Evolutionary conservation across 2,113 vertebrate genomes (phyloP), one percentile per base, ranked within the genome.

Genomic region (Rhodinocichla rosea): DNA sequence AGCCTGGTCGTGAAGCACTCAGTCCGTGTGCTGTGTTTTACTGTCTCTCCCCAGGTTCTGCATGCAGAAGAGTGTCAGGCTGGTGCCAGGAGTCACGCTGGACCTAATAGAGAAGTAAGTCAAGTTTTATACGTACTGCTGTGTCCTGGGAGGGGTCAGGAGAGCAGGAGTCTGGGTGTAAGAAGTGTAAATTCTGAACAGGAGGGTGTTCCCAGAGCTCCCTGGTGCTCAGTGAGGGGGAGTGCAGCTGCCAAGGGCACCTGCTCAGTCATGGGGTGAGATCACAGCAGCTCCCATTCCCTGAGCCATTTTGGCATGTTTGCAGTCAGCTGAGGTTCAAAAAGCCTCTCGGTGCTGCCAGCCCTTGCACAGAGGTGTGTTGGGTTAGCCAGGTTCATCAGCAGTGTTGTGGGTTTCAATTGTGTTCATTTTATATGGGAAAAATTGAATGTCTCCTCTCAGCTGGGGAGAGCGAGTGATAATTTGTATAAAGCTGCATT

Each of bases 41-140:
- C 79, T 95, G 68, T 84, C 89, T 89, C 92, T 94, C 83, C 77
- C 74, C 98, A 99, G 99, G 99, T 99, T 99, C 96, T 99, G 99
- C 93, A 99, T 99, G 99, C 99, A 99, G 98, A 99, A 99, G 97
- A 99, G 99, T 88, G 99, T 99, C 89, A 99, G 98, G 87, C 96
- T 99, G 98, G 99, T 99, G 96, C 99, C 99, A 30, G 99, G 99
- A 94, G 99, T 99, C 97, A 99, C 99, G 2, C 97, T 99, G 98
- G 99, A 99, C 98, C 98, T 99, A 89, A 99, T 99, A 87, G 99
- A 99, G 96, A 99, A 99, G 99, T 99, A 98, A 98, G 99, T 96
- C 76, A 53, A 33, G 77, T 42, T 82, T 70, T 53, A 7, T 33
- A 1, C 32, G 21, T 18, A 0, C 57, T 55, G 74, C 5, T 42